These are phyloP conservation scores for Synanthedon formicaeformis DNA, from an alignment of 2,888 invertebrate genomes.

Conservation along the genomic window DNA sequence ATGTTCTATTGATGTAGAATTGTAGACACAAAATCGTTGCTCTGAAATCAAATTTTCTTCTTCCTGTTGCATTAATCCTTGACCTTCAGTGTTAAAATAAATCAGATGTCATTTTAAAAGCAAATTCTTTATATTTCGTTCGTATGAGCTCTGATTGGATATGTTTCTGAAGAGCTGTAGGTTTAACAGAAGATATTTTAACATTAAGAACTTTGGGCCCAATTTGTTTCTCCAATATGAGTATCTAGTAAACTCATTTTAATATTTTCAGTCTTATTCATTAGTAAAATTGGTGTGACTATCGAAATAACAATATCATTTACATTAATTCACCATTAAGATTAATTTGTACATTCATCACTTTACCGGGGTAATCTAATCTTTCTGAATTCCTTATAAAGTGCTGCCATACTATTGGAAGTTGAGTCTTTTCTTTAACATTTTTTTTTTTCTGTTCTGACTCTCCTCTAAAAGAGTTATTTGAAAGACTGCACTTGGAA, in stretches of 20 bases:
- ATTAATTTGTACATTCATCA: conserved; percentile 69
- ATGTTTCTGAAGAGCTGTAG: conserved; percentile 93
- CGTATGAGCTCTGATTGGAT: conserved; percentile 85
- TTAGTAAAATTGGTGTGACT: conserved; percentile 66
- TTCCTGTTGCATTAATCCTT: conserved; percentile 74
- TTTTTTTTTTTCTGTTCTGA: conserved; percentile 38
- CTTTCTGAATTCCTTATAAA: conserved; percentile 45
- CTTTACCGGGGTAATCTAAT: conserved; percentile 21
- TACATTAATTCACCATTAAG: conserved; percentile 58
- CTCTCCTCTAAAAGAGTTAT: conserved; percentile 39
- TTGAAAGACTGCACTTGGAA: conserved; percentile 56
- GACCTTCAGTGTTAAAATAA: conserved; percentile 90
- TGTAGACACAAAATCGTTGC: conserved; percentile 51
- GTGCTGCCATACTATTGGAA: conserved; percentile 58
- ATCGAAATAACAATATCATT: conserved; percentile 52
- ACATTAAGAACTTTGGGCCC: conserved; percentile 89
- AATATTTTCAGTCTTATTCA: conserved; percentile 68
- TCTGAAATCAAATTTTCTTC: conserved; percentile 73
- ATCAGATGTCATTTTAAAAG: conserved; percentile 94
- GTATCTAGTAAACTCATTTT: conserved; percentile 64
- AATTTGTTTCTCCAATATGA: conserved; percentile 45
- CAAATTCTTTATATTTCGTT: conserved; percentile 90
- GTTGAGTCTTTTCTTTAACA: conserved; percentile 40
- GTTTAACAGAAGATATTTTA: conserved; percentile 89
- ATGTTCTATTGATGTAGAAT: conserved; percentile 43